Percentiles rank a stretch among this genome's conserved stretches.
phyloP scores from a whole-genome alignment of 2,888 invertebrate species.

The Cryptocephalus primarius region DNA sequence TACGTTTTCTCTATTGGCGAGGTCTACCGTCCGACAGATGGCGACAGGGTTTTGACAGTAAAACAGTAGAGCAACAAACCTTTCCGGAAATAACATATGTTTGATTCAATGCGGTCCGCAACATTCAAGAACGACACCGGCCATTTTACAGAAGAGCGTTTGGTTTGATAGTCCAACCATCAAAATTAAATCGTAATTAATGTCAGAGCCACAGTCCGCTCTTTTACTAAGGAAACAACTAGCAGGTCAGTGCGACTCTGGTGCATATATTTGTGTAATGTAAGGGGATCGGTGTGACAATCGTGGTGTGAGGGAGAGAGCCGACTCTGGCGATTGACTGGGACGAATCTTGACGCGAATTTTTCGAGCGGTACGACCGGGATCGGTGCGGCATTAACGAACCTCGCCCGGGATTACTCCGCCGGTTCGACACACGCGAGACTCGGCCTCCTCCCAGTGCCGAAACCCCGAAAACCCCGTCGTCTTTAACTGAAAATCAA shows the following conservation, averaged over 20 bases:
- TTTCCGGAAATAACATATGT: slow-evolving; percentile 38
- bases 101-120: slow-evolving; percentile 30
- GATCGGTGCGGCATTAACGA: too few relatives aligned
- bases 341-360: too few relatives aligned
- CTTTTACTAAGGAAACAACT: slow-evolving; percentile 91
- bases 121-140: slow-evolving; percentile 41
- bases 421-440: too few relatives aligned
- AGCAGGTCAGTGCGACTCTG: slow-evolving; percentile 61
- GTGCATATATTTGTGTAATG: slow-evolving; percentile 4
- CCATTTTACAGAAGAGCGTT: slow-evolving; percentile 56
- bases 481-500: slow-evolving; percentile 11
- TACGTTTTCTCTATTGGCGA: background rate
- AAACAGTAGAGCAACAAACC: slow-evolving; percentile 23
- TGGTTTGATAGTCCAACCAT: slow-evolving; percentile 38
- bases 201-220: slow-evolving; percentile 93
- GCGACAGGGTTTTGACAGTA: slow-evolving; percentile 13
- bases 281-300: too few relatives aligned
- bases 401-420: too few relatives aligned
- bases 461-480: too few relatives aligned
- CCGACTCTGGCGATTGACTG: too few relatives aligned
- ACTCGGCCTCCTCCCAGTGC: too few relatives aligned
- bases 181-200: slow-evolving; percentile 75
- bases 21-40: slow-evolving; percentile 6
- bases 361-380: too few relatives aligned
- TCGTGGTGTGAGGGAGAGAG: too few relatives aligned